Evolutionary conservation across 2,888 invertebrate genomes (phyloP).

Genomic region (Crepidodera aurea): DNA sequence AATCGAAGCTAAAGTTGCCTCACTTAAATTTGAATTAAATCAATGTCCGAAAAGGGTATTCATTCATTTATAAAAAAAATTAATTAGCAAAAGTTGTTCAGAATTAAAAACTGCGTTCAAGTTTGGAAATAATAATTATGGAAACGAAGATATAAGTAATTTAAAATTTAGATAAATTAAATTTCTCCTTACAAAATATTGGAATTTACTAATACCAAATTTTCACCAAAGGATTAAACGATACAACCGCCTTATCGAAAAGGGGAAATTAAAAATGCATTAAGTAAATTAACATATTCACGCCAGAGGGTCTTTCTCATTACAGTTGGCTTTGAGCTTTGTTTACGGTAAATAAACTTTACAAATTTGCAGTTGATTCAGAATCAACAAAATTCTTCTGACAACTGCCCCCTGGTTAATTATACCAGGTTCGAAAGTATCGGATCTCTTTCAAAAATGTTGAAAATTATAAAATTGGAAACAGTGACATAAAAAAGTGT

Average conservation of each 20-base stretch:
- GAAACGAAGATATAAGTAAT: not conserved
- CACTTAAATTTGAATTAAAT: slow-evolving; percentile 2
- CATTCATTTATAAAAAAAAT: no score
- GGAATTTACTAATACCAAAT: no score
- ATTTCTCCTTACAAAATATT: no score
- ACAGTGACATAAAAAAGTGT: no score
- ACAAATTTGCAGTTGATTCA: slow-evolving; percentile 1
- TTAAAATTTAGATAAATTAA: not conserved
- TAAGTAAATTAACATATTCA: slow-evolving; percentile 22
- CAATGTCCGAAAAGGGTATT: no score
- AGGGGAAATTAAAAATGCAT: slow-evolving; percentile 28
- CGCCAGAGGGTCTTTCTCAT: slow-evolving; percentile 11
- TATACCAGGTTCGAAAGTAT: not conserved
- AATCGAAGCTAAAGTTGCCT: not conserved
- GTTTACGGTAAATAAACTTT: slow-evolving; percentile 11
- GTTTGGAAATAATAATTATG: not conserved
- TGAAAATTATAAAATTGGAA: no score
- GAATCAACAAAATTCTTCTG: slow-evolving; percentile 4
- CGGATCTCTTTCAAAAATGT: no score
- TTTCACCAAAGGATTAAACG: not conserved
- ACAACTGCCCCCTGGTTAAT: slow-evolving; percentile 8
- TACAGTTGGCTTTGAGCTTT: slow-evolving; percentile 5
- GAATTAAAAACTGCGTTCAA: not conserved
- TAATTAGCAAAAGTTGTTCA: not conserved
- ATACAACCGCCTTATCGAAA: not conserved